Evolutionary conservation across 2,113 vertebrate species (phyloP).

Genomic region (Anas platyrhynchos): DNA sequence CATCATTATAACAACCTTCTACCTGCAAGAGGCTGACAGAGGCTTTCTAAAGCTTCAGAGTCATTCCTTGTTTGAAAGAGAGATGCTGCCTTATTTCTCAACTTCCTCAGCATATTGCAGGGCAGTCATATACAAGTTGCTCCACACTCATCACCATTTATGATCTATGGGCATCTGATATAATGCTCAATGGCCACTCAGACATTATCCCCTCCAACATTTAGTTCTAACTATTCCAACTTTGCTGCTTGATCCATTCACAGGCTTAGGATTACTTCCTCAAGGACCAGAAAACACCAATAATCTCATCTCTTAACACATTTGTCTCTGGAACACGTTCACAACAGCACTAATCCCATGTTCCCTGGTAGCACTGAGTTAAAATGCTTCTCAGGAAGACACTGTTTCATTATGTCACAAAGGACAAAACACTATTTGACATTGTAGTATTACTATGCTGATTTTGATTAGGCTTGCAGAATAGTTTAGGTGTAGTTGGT

Average conservation of each 20-base stretch:
- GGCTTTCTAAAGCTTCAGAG: background rate
- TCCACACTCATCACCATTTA: background rate
- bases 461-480: background rate
- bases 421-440: background rate
- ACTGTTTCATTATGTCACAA: background rate
- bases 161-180: background rate
- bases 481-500: background rate
- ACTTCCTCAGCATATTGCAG: background rate
- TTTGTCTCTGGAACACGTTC: background rate
- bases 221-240: background rate
- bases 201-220: background rate
- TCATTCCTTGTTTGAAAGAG: background rate
- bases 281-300: background rate
- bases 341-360: background rate
- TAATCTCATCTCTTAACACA: background rate
- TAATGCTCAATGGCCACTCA: background rate
- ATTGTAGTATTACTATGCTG: background rate
- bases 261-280: background rate
- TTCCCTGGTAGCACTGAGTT: background rate
- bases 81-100: background rate
- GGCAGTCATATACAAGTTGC: background rate
- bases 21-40: background rate
- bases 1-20: background rate
- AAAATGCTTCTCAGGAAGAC: background rate
- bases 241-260: background rate